Evolutionary conservation across 2,113 vertebrate species (phyloP).

Genomic region (Balaenoptera acutorostrata): DNA sequence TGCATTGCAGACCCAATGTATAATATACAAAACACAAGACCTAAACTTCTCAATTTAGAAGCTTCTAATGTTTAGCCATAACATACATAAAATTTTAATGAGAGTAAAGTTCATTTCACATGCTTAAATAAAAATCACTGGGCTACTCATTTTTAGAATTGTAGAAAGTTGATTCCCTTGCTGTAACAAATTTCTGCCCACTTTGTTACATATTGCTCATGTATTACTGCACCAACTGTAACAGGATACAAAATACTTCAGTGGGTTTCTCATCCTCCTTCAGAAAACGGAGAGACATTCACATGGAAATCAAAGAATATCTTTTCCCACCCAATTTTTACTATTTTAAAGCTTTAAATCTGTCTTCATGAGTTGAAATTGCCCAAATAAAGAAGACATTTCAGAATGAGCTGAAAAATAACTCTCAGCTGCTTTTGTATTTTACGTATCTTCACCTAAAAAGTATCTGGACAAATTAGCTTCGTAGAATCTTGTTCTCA

Average conservation of each 20-base stretch:
- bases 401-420: not conserved
- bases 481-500: not conserved
- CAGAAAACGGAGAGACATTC: not conserved
- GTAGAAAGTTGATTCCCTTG: not conserved
- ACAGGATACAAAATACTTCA: not conserved
- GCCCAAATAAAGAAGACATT: not conserved
- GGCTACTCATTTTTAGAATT: not conserved
- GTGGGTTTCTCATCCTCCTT: not conserved
- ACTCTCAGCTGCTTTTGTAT: not conserved
- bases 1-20: not conserved
- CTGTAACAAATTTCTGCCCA: not conserved
- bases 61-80: not conserved
- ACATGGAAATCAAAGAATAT: not conserved
- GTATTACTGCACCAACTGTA: not conserved
- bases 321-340: not conserved
- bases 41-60: not conserved
- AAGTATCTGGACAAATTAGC: not conserved
- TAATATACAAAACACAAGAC: not conserved
- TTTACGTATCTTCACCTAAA: not conserved
- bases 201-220: not conserved
- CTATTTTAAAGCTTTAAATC: not conserved
- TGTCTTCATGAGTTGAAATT: not conserved
- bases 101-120: not conserved
- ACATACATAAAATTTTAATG: not conserved
- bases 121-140: not conserved